A percentile compares a stretch with the other conserved stretches of the same genome.
phyloP scores from a whole-genome alignment of 2,797 vertebrate species.

The Coccyzus lansbergi region DNA sequence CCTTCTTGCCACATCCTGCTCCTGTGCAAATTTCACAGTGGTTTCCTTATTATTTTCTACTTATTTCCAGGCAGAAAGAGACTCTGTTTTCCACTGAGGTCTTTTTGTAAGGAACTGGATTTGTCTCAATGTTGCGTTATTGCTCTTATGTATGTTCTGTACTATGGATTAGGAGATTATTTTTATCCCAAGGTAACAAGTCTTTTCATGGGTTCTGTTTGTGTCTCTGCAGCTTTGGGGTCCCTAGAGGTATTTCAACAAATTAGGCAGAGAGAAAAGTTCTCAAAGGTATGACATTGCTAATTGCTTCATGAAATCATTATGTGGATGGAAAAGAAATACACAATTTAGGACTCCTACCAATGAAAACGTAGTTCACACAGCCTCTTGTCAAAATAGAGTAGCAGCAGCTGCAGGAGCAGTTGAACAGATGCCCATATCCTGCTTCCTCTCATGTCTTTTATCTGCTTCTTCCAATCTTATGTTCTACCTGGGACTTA shows the following conservation, averaged over 20 bases:
- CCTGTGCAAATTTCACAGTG: neutral
- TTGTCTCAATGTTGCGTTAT: neutral
- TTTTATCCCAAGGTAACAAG: neutral
- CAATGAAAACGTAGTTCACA: neutral
- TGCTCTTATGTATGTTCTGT: neutral
- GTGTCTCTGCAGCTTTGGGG: neutral
- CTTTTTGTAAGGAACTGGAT: neutral
- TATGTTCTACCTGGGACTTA: neutral
- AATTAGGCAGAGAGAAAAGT: neutral
- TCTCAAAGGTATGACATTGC: neutral
- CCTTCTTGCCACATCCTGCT: neutral
- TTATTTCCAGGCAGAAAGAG: neutral
- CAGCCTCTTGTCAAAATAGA: neutral
- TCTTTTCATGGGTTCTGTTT: neutral
- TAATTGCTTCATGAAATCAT: neutral
- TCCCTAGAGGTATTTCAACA: neutral
- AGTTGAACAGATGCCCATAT: neutral
- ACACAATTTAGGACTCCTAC: neutral
- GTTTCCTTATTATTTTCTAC: neutral
- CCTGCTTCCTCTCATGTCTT: neutral
- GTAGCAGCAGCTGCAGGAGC: neutral
- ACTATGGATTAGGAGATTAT: neutral
- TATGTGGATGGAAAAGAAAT: neutral
- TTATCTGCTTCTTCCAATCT: neutral
- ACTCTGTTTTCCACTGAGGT: neutral